Percentiles rank a stretch among this genome's conserved stretches.
Conservation (phyloP, 2,113 vertebrate species). For the Rhegmatorhina hoffmannsi region DNA sequence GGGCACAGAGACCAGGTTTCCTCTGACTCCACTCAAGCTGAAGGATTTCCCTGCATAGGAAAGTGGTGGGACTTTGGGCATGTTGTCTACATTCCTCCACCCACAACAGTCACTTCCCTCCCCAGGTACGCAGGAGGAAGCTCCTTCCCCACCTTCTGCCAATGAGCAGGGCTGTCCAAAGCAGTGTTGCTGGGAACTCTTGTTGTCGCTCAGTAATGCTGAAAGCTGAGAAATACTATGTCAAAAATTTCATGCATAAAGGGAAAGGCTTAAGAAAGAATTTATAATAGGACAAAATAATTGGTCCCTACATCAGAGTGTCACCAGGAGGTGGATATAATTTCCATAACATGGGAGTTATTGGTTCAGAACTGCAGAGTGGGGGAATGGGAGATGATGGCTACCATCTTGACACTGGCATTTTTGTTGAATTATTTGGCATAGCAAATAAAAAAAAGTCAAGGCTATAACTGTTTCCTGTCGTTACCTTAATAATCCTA, state of each 20-base stretch:
- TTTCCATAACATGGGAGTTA: background rate
- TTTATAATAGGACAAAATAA: background rate
- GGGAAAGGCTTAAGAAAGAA: background rate
- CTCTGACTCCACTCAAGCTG: background rate
- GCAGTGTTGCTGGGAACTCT: background rate
- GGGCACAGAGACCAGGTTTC: background rate
- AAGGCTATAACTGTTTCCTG: background rate
- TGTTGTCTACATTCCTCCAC: background rate
- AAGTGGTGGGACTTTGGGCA: background rate
- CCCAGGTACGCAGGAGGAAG: rapidly evolving
- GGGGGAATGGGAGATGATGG: background rate
- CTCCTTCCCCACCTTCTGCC: background rate
- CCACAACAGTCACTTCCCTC: rapidly evolving
- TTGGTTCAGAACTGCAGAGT: background rate
- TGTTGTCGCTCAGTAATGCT: background rate
- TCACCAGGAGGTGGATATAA: too few species aligned
- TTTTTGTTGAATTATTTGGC: background rate
- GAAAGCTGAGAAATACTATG: background rate
- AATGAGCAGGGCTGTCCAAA: background rate
- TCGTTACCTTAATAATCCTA: background rate
- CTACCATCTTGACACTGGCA: background rate
- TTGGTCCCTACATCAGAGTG: background rate
- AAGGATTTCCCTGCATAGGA: background rate
- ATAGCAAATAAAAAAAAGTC: background rate
- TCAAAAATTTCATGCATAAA: background rate